Evolutionary conservation across 2,797 vertebrate genomes (phyloP), one percentile per base, ranked within the genome.

Genomic region (Myoxocephalus aenaeus): DNA sequence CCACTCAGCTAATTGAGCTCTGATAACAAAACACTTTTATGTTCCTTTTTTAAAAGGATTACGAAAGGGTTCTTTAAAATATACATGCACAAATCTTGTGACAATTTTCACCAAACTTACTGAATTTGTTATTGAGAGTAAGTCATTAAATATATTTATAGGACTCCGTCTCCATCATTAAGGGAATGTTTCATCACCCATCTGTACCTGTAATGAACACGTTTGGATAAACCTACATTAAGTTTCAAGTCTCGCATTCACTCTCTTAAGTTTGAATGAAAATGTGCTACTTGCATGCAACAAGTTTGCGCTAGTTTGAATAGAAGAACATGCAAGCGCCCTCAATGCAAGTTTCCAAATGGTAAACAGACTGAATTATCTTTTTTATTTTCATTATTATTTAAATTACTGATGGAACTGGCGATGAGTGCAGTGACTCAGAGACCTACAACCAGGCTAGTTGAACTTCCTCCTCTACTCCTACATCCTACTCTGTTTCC

Each of bases 401-500:
- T 29, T 65, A n/a, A 65, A 77, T 75, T 32, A 29, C 46, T 25
- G 48, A 42, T 62, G 4, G 61, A 34, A 25, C 29, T 2, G 17
- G 17, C 64, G 8, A 36, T 25, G 7, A 14, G 7, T 2, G 13
- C 36, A 61, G 14, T 1, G 14, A n/a, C 51, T 61, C 32, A 36
- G 56, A 56, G 7, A 27, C 69, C 36, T 36, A 22, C 4, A 40
- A 38, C 14, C 7, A 34, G 10, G 38, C 34, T 50, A 3, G 9
- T 36, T 72, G n/a, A 51, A 71, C 27, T 1, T 54, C 18, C 8
- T 53, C 1, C 20, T 53, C 61, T 57, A 1, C 57, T 62, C 42
- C 22, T 27, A 44, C 42, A 64, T 77, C n/a, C 79, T 74, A 13
- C 62, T 86, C 15, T 77, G 17, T 72, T 38, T 14, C 29, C 69